Evolutionary conservation across 2,888 invertebrate genomes (phyloP).

Genomic region (Ormyrus rosae): DNA sequence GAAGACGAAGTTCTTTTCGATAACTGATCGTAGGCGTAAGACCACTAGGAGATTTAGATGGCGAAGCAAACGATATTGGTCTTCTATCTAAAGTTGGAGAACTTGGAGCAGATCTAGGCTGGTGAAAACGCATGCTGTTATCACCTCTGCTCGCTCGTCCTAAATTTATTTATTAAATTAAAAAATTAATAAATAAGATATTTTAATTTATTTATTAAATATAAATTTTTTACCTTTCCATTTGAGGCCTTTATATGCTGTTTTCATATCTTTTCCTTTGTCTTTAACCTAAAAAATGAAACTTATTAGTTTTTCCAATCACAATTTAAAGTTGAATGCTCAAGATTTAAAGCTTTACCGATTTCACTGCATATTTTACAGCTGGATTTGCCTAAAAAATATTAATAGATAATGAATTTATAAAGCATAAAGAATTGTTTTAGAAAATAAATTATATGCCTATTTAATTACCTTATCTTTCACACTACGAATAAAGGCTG

Average conservation of each 20-base stretch:
- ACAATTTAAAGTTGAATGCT: not conserved
- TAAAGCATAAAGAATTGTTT: no score
- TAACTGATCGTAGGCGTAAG: constrained; percentile 73
- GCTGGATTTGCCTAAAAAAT: constrained; percentile 92
- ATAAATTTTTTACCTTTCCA: constrained; percentile 77
- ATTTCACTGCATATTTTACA: constrained; percentile 94
- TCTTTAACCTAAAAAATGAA: constrained; percentile 81
- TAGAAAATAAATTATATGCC: no score
- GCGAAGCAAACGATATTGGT: constrained; percentile 72
- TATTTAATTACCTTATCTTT: constrained; percentile 85
- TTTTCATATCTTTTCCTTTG: constrained; percentile 85
- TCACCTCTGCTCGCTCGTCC: constrained; percentile 70
- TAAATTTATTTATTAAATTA: constrained; percentile 47
- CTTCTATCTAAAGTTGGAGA: constrained; percentile 81
- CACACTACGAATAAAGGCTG: constrained; percentile 90
- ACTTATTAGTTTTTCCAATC: not conserved
- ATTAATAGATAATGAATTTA: constrained; percentile 59
- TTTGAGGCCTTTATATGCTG: constrained; percentile 86
- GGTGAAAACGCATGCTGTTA: constrained; percentile 68
- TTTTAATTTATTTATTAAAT: not conserved
- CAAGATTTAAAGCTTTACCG: constrained; percentile 82
- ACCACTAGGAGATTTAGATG: constrained; percentile 72
- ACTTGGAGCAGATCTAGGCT: constrained; percentile 82
- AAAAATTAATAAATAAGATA: constrained; percentile 3
- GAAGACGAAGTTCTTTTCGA: constrained; percentile 71